Evolutionary conservation across 2,888 invertebrate genomes (phyloP).

Genomic region (Phaonia tiefii): DNA sequence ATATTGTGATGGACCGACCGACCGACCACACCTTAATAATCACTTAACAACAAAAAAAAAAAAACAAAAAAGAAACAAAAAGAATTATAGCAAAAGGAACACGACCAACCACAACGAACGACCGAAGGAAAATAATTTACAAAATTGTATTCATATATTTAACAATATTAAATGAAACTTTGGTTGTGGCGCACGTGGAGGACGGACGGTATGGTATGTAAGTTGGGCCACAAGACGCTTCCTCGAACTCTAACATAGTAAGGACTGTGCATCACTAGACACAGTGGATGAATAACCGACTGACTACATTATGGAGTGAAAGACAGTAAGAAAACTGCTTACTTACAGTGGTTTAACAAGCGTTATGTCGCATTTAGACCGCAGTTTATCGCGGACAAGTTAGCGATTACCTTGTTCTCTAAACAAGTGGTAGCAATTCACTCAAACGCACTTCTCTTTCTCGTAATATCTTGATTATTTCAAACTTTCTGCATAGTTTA

Average conservation of each 20-base stretch:
- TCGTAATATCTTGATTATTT: too few species aligned
- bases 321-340: background rate
- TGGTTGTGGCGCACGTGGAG: background rate
- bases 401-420: too few species aligned
- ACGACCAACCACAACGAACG: too few species aligned
- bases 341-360: background rate
- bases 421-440: too few species aligned
- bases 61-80: slow-evolving; percentile 65
- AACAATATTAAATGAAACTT: slow-evolving; percentile 33
- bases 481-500: too few species aligned
- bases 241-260: slow-evolving; percentile 1
- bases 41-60: slow-evolving; percentile 79
- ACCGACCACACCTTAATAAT: slow-evolving; percentile 80
- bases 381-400: too few species aligned
- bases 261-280: too few species aligned
- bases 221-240: background rate
- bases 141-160: slow-evolving; percentile 62
- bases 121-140: slow-evolving; percentile 60
- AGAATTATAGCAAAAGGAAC: slow-evolving; percentile 43
- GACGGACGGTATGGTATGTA: background rate
- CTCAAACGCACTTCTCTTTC: too few species aligned
- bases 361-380: too few species aligned
- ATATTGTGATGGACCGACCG: slow-evolving; percentile 76
- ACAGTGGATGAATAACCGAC: too few species aligned
- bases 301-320: too few species aligned